Percentiles rank a stretch among this genome's conserved stretches.
Evolutionary conservation across 2,797 vertebrate genomes (phyloP).

Genomic region (Gallinago solitaria): DNA sequence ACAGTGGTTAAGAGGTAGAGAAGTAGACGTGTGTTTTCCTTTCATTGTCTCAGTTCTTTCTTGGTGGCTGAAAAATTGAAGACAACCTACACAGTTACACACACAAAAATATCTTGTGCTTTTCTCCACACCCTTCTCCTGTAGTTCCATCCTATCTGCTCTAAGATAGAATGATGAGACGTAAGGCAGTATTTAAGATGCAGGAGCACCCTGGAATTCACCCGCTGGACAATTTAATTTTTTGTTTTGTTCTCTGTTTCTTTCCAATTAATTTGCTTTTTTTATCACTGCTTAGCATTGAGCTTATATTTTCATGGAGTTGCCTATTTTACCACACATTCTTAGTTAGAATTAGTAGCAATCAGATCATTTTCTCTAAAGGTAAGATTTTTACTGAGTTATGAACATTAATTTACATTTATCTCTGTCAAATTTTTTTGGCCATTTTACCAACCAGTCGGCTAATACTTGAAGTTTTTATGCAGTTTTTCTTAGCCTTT

Average conservation of each 20-base stretch:
- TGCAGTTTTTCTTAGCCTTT: not conserved
- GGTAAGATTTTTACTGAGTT: not conserved
- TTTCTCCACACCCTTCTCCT: not conserved
- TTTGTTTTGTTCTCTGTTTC: not conserved
- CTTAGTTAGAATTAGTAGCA: not conserved
- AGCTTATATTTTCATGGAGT: not conserved
- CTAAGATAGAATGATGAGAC: not conserved
- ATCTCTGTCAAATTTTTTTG: not conserved
- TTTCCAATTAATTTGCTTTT: not conserved
- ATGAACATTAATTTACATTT: not conserved
- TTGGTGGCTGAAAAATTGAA: not conserved
- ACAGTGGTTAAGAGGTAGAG: not conserved
- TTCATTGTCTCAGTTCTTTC: not conserved
- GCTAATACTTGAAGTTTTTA: not conserved
- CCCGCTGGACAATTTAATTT: not conserved
- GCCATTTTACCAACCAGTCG: not conserved
- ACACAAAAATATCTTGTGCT: rapidly evolving
- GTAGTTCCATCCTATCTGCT: not conserved
- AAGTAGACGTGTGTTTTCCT: not conserved
- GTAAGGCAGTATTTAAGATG: not conserved
- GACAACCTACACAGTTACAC: not conserved
- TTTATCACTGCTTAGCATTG: not conserved
- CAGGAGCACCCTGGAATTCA: not conserved
- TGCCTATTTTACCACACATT: not conserved
- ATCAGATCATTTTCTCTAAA: not conserved